A percentile compares a stretch with the other conserved stretches of the same genome.
Evolutionary conservation across 2,797 vertebrate genomes (phyloP).

Genomic region (Chloroceryle amazona): DNA sequence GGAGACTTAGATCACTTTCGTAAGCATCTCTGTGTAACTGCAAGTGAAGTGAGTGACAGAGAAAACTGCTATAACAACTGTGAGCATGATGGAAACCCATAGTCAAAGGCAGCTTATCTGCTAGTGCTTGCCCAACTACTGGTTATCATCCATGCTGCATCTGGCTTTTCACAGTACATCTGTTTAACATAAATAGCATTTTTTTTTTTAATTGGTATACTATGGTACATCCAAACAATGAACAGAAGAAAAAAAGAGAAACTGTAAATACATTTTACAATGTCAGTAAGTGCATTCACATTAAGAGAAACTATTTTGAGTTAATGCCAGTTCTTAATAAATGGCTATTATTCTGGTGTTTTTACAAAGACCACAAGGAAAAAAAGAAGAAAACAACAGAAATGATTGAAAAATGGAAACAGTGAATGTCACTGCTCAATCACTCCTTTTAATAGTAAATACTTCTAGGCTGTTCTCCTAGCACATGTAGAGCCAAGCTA

Average conservation of each 20-base stretch:
- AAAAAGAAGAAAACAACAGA: background rate
- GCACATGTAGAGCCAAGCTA: slow-evolving; percentile 2
- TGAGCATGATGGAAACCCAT: background rate
- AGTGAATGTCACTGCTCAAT: slow-evolving; percentile 38
- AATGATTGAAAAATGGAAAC: slow-evolving; percentile 48
- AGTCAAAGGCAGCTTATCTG: slow-evolving; percentile 27
- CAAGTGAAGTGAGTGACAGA: background rate
- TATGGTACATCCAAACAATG: slow-evolving; percentile 57
- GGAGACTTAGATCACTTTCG: background rate
- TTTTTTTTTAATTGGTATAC: background rate
- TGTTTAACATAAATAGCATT: slow-evolving; percentile 51
- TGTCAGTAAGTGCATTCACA: slow-evolving; percentile 56
- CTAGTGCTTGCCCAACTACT: slow-evolving; percentile 14
- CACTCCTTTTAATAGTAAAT: slow-evolving; percentile 47
- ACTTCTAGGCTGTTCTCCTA: slow-evolving; percentile 46
- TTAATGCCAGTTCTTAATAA: slow-evolving; percentile 60
- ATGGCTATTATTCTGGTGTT: slow-evolving; percentile 63
- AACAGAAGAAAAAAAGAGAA: slow-evolving; percentile 53
- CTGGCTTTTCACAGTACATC: slow-evolving; percentile 28
- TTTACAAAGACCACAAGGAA: slow-evolving; percentile 56
- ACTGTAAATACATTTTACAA: slow-evolving; percentile 55
- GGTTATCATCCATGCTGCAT: background rate
- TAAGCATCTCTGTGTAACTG: background rate
- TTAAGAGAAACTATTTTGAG: slow-evolving; percentile 62
- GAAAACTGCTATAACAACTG: background rate